Evolutionary conservation across 2,113 vertebrate genomes (phyloP), one percentile per base, ranked within the genome.

Genomic region (Syngnathoides biaculeatus): DNA sequence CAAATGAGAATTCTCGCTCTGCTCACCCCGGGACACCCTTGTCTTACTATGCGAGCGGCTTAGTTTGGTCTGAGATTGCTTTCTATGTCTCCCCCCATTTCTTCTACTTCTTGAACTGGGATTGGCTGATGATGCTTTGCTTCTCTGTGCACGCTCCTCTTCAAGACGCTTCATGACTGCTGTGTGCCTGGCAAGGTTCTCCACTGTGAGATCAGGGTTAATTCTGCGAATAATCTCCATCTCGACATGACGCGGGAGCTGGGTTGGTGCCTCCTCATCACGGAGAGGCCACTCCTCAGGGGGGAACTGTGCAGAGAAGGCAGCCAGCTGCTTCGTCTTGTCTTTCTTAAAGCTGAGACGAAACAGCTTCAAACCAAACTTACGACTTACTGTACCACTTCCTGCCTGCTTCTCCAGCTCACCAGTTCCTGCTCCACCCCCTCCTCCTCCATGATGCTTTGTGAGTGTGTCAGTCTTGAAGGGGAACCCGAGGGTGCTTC

Each of bases 151-250:
- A 57, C 97, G 95, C 82, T 99, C 96, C 85, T 98, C 96, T 89
- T 99, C 96, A 52, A 99, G 93, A 61, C 97, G 94, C 86, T 99
- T 98, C 97, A 99, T 98, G 63, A 99, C 94, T 6, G 97, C 97
- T 12, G 97, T 99, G 89, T 99, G 97, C 65, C 95, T 87, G 79
- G 95, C 95, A 71, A 99, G 94, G 45, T 99, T 99, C 83, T 98
- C 96, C 81, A 98, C 95, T 0, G 97, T 99, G 77, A 99, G 86
- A 87, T 98, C 97, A 1, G 97, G 97, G 90, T 99, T 99, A 78
- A 99, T 99, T 12, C 97, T 93, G 68, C 95, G 92, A 68, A 99
- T 99, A 71, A 99, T 96, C 68, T 99, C 96, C 94, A 98, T 97
- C 79, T 99, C 97, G 65, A 99, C 92, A 1, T 98, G 94, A 65